Conservation (phyloP, 2,888 invertebrate genomes). For the Congeria kusceri region DNA sequence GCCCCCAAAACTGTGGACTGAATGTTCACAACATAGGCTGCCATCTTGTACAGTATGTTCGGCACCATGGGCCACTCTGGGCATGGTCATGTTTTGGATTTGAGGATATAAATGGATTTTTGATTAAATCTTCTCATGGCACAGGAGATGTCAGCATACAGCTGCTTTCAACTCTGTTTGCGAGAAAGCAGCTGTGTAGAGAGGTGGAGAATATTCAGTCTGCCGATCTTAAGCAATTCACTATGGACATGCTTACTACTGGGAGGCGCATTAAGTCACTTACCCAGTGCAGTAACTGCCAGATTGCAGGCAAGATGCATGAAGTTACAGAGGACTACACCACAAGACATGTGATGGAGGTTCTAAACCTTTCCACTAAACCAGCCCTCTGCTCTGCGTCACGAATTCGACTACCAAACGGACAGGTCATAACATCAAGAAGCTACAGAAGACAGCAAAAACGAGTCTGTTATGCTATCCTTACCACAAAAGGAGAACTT, state of each 20-base stretch:
- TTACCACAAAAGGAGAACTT: too few relatives aligned
- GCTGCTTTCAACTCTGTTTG: neutral
- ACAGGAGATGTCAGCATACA: constrained; percentile 20
- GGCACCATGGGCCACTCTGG: constrained; percentile 34
- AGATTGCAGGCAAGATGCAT: neutral
- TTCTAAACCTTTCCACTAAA: too few relatives aligned
- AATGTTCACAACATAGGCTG: constrained; percentile 33
- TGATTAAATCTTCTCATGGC: constrained; percentile 16
- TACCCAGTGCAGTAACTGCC: neutral
- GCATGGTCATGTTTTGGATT: constrained; percentile 46
- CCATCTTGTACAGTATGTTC: constrained; percentile 32
- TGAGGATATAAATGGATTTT: constrained; percentile 32
- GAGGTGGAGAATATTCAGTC: constrained; percentile 7
- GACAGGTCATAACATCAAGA: too few relatives aligned
- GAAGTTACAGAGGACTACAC: neutral
- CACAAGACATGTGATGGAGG: too few relatives aligned
- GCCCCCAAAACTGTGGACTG: constrained; percentile 19
- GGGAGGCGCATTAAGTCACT: neutral
- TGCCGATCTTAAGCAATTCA: constrained; percentile 11
- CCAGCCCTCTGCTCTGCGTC: too few relatives aligned
- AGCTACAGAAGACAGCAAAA: too few relatives aligned
- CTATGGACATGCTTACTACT: constrained; percentile 11
- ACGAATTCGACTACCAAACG: too few relatives aligned
- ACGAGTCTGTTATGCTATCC: too few relatives aligned
- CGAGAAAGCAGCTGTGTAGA: neutral